Evolutionary conservation across 2,888 invertebrate genomes (phyloP).

Genomic region (Alloplasta piceator): DNA sequence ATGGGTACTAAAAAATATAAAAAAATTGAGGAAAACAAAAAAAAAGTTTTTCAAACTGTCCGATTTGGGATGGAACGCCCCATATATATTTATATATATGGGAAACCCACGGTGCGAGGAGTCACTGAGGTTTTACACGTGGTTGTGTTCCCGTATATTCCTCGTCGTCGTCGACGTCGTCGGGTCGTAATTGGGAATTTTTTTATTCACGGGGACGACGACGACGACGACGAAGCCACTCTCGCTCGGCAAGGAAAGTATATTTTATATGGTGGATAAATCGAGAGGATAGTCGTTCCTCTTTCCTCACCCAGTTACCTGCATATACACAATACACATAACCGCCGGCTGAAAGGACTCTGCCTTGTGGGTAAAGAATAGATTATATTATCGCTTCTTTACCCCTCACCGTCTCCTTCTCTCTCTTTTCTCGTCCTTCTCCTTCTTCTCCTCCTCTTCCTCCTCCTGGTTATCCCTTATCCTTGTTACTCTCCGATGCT

Average conservation of each 20-base stretch:
- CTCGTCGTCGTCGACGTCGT: conserved; percentile 55
- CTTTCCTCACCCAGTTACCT: conserved; percentile 74
- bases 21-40: no score
- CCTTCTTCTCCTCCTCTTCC: conserved; percentile 12
- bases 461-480: not conserved
- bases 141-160: conserved; percentile 30
- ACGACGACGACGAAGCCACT: conserved; percentile 29
- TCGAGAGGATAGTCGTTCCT: conserved; percentile 43
- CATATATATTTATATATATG: not conserved
- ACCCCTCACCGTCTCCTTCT: conserved; percentile 13
- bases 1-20: no score
- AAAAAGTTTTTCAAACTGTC: no score
- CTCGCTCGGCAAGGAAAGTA: conserved; percentile 52
- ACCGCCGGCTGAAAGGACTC: conserved; percentile 51
- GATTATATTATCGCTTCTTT: conserved; percentile 55
- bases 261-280: conserved; percentile 18
- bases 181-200: conserved; percentile 57
- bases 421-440: not conserved
- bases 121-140: conserved; percentile 39
- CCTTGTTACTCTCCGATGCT: conserved; percentile 27
- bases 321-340: conserved; percentile 56
- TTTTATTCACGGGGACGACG: conserved; percentile 26
- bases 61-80: no score
- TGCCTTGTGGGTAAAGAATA: conserved; percentile 66
- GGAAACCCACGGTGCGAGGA: conserved; percentile 21